Evolutionary conservation across 2,888 invertebrate species (phyloP).

Genomic region (Dysmachus trigonus): DNA sequence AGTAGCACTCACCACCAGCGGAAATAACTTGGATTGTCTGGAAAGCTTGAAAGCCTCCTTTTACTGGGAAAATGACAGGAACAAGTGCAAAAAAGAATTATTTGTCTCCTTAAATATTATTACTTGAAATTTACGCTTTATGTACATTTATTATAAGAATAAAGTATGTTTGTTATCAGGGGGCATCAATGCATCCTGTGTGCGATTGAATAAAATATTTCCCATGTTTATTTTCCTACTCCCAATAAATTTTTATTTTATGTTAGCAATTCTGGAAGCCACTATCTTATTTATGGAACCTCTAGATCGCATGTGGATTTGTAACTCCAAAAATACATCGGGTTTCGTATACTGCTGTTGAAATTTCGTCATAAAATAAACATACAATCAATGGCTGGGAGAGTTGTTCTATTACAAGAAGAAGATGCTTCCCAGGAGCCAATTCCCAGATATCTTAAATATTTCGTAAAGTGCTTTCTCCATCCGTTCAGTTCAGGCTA

Average conservation of each 20-base stretch:
- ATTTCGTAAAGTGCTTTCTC: not conserved
- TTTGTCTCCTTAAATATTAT: not conserved
- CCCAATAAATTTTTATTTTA: not conserved
- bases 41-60: not conserved
- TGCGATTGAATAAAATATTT: not conserved
- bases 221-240: not conserved
- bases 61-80: not conserved
- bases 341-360: not conserved
- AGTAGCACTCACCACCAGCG: not conserved
- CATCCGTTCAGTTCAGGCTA: not conserved
- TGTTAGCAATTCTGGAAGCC: not conserved
- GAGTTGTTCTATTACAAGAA: not conserved
- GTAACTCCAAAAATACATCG: not conserved
- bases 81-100: not conserved
- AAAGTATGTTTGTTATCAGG: not conserved
- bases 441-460: not conserved
- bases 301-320: not conserved
- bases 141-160: not conserved
- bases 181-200: not conserved
- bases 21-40: not conserved
- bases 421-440: not conserved
- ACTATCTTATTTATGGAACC: not conserved
- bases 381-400: not conserved
- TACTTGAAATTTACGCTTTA: not conserved
- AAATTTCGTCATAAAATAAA: not conserved